A percentile compares a stretch with the other conserved stretches of the same genome.
Evolutionary conservation across 2,888 invertebrate genomes (phyloP).

Genomic region (Kuschelorhynchus macadamiae): DNA sequence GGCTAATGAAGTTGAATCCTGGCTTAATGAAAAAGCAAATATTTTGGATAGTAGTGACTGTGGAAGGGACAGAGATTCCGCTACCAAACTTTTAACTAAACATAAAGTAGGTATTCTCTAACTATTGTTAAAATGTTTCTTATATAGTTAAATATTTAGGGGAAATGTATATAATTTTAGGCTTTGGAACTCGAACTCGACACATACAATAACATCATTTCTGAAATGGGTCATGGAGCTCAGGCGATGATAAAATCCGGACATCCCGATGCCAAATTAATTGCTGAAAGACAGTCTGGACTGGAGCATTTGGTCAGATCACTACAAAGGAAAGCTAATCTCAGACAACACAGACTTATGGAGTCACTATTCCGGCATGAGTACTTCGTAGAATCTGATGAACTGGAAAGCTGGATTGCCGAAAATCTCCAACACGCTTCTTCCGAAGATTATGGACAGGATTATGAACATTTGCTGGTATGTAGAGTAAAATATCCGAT

Average conservation of each 20-base stretch:
- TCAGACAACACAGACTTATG: constrained; percentile 88
- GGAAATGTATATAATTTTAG: constrained; percentile 70
- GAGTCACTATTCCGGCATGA: constrained; percentile 92
- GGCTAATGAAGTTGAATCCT: constrained; percentile 92
- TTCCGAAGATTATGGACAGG: constrained; percentile 95
- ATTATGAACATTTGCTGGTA: constrained; percentile 90
- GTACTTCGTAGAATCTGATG: constrained; percentile 90
- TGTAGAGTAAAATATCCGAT: constrained; percentile 49
- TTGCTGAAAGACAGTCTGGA: constrained; percentile 82
- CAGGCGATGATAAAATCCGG: constrained; percentile 83
- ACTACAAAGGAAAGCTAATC: constrained; percentile 84
- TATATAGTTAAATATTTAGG: not conserved
- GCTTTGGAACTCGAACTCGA: constrained; percentile 92
- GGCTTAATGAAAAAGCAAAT: constrained; percentile 91
- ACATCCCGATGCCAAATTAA: constrained; percentile 87
- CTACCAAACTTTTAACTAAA: constrained; percentile 92
- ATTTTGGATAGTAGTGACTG: constrained; percentile 87
- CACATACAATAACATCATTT: constrained; percentile 91
- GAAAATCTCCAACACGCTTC: constrained; percentile 91
- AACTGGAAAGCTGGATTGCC: constrained; percentile 92
- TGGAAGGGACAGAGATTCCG: constrained; percentile 91
- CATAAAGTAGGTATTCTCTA: constrained; percentile 82
- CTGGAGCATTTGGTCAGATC: constrained; percentile 85
- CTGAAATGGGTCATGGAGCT: constrained; percentile 93
- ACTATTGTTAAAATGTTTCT: constrained; percentile 3